These are phyloP conservation scores for Trachythela sp. DNA, from an alignment of 64 coral and sea anemone species.

Conservation along the genomic window DNA sequence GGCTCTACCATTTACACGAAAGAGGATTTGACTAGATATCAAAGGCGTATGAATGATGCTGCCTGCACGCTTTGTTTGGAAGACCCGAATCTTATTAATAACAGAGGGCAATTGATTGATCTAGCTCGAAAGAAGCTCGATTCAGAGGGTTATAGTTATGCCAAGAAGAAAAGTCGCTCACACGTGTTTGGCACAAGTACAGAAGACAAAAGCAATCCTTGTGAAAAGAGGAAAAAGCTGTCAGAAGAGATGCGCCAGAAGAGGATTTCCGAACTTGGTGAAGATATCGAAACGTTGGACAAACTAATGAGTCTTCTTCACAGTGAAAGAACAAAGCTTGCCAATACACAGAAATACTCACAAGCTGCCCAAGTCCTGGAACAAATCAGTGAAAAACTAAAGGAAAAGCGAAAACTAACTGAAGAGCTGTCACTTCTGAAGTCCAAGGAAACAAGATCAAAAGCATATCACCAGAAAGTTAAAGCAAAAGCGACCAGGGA, in stretches of 20 bases:
- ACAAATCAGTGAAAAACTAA: no score
- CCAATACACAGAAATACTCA: conserved; percentile 46
- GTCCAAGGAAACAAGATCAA: no score
- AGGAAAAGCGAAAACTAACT: no score
- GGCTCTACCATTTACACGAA: conserved; percentile 31
- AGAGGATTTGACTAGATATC: conserved; percentile 43
- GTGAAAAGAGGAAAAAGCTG: conserved; percentile 42
- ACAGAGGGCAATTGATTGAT: conserved; percentile 45
- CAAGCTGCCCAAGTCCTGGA: conserved; percentile 22
- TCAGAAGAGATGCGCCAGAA: conserved; percentile 39
- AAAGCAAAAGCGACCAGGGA: no score
- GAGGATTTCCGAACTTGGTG: conserved; percentile 34
- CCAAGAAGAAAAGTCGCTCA: conserved; percentile 54
- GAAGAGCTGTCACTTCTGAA: no score
- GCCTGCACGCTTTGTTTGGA: conserved; percentile 35
- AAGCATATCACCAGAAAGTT: no score
- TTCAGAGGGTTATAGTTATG: conserved; percentile 48
- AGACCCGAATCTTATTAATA: conserved; percentile 36
- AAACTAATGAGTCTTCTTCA: conserved; percentile 37
- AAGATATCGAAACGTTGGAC: conserved; percentile 49
- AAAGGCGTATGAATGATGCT: conserved; percentile 50
- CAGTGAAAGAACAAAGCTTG: conserved; percentile 36
- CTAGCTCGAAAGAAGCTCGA: conserved; percentile 38
- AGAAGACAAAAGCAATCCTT: background rate
- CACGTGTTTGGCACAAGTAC: conserved; percentile 33